Conservation (phyloP, 2,113 vertebrate species). For the Lampris megalopsis region DNA sequence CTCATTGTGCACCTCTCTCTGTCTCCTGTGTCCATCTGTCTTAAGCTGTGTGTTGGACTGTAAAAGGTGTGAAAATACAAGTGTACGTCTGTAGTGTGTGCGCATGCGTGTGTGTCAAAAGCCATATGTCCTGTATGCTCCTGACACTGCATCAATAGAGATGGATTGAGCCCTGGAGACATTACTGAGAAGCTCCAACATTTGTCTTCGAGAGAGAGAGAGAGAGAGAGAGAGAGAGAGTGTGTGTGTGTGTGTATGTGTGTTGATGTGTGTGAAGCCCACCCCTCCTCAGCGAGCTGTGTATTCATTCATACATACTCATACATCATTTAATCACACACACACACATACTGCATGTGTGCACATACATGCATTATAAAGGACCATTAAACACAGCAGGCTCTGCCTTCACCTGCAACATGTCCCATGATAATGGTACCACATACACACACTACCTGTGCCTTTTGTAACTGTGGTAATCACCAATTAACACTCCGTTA, state of each 20-base stretch:
- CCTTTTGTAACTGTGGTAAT: slow-evolving; percentile 71
- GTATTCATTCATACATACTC: slow-evolving; percentile 27
- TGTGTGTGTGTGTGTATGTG: slow-evolving; percentile 1
- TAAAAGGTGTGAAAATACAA: neutral
- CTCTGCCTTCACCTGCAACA: slow-evolving; percentile 59
- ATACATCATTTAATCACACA: slow-evolving; percentile 60
- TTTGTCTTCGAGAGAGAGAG: slow-evolving; percentile 50
- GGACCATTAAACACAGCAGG: slow-evolving; percentile 60
- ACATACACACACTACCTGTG: slow-evolving; percentile 66
- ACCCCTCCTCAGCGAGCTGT: slow-evolving; percentile 55
- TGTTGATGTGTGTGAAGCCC: slow-evolving; percentile 3
- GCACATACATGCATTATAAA: neutral
- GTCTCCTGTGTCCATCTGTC: slow-evolving; percentile 2
- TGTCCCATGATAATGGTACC: slow-evolving; percentile 71
- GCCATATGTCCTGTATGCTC: slow-evolving; percentile 46
- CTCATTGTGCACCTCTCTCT: neutral
- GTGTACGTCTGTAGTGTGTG: neutral
- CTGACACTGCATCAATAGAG: slow-evolving; percentile 50
- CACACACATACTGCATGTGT: slow-evolving; percentile 30
- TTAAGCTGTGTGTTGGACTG: slow-evolving; percentile 13
- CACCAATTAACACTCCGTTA: slow-evolving; percentile 69
- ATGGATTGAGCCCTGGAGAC: slow-evolving; percentile 55
- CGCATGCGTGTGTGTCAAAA: slow-evolving; percentile 21
- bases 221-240: neutral
- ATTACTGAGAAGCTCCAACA: slow-evolving; percentile 49